phyloP scores from a whole-genome alignment of 2,888 invertebrate genomes.

The Drosophila sordidapex region DNA sequence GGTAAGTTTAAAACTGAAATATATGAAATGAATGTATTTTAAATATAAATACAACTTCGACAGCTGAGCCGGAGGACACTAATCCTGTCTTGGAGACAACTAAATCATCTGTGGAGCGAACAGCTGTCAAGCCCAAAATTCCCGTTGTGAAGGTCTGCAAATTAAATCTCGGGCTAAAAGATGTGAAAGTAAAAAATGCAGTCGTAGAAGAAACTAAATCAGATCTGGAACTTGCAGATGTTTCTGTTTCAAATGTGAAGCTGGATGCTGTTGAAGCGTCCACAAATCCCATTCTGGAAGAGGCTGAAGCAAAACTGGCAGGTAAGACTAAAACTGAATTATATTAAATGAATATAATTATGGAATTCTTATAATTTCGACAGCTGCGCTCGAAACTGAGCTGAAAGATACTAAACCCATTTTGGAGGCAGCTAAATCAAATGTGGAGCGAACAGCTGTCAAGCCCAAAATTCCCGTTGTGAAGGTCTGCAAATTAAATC shows the following conservation, averaged over 20 bases:
- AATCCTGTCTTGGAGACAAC: not conserved
- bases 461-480: not conserved
- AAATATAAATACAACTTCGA: not conserved
- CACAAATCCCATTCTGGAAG: not conserved
- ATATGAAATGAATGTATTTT: not conserved
- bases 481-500: not conserved
- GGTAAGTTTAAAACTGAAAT: not conserved
- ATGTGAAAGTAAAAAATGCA: not conserved
- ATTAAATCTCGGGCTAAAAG: not conserved
- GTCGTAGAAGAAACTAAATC: not conserved
- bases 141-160: not conserved
- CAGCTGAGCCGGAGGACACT: not conserved
- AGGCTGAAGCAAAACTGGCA: not conserved
- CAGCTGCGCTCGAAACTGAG: not conserved
- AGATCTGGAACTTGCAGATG: not conserved
- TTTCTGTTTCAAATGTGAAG: not conserved
- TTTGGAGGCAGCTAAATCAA: not conserved
- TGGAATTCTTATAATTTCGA: not conserved
- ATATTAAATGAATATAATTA: not conserved
- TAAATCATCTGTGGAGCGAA: not conserved
- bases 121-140: not conserved
- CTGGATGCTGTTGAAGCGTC: not conserved
- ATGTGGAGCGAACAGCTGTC: not conserved
- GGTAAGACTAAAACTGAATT: not conserved
- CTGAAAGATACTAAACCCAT: not conserved